phyloP scores from a whole-genome alignment of 2,113 vertebrate species.

The Cyprinus carpio region DNA sequence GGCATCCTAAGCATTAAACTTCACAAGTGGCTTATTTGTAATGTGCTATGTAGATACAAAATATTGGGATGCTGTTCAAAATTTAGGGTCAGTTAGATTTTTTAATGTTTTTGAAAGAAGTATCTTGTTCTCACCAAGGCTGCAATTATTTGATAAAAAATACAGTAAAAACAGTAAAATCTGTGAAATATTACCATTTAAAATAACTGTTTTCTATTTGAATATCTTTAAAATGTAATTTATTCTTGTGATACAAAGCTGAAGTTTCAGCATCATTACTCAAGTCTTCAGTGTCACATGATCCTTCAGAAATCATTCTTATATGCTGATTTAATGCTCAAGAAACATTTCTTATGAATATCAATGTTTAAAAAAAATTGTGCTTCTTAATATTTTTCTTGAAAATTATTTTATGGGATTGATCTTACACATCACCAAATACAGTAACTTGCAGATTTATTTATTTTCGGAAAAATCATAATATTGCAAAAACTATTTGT shows the following conservation, averaged over 20 bases:
- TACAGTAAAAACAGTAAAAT: neutral
- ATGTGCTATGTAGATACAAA: neutral
- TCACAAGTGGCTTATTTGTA: neutral
- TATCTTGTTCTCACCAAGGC: neutral
- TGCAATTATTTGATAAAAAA: neutral
- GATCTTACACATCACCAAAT: too few relatives aligned
- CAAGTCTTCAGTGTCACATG: neutral
- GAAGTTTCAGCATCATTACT: neutral
- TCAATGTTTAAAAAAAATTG: too few relatives aligned
- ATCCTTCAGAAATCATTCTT: neutral
- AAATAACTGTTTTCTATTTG: neutral
- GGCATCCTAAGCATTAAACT: neutral
- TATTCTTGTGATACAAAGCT: neutral
- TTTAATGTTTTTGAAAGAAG: neutral
- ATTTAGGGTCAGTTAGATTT: neutral
- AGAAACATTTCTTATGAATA: neutral
- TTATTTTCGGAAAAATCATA: too few relatives aligned
- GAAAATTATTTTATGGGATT: neutral
- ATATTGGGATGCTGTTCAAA: neutral
- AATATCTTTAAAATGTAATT: neutral
- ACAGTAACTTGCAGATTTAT: too few relatives aligned
- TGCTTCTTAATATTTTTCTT: too few relatives aligned
- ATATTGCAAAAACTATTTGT: too few relatives aligned
- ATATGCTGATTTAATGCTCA: neutral
- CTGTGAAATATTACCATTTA: neutral